Evolutionary conservation across 2,888 invertebrate species (phyloP), one percentile per base, ranked within the genome.

Genomic region (Cephus runcator): DNA sequence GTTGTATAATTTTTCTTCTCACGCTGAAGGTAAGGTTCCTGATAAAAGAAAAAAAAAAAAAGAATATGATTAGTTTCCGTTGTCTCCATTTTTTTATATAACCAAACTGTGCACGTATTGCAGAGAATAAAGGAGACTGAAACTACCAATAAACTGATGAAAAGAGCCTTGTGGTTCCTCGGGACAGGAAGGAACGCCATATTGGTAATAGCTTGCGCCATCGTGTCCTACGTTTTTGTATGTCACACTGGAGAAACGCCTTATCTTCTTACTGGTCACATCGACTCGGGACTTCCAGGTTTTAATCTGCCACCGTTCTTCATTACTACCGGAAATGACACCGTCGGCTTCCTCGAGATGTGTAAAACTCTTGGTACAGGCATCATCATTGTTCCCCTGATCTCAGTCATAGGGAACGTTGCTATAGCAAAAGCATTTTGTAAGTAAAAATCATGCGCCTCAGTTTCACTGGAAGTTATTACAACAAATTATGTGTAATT

Each of bases 381-480:
- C 0, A 92, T 96, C 68, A 85, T 94, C 34, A 93, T 97, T 4
- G 94, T 96, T 3, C 96, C 97, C 0, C 90, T 97, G 34, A 93
- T 97, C 34, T 95, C 95, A 1, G 94, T 97, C 78, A 93, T 97
- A 74, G 95, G 95, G 76, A 95, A 96, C 84, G 95, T 97, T 69
- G 96, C 97, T 4, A 96, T 97, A 81, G 96, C 96, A n/a, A 97
- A 96, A 92, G 95, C 96, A 77, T 97, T 97, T 91, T 94, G 96
- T 96, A 92, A 94, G 94, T 93, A 75, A 23, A 2, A 56, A 56
- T 23, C 23, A 6, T 9, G 56, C 33, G 31, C 71, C n/a, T 34
- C 12, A 23, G 40, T 40, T 6, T 40, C 15, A 15, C 40, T 15
- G 3, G 3, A 9, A 40, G 40, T 15, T 40, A 23, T 11, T 33